Base-by-base conservation (phyloP, 30 jellyfish, hydroid and myxozoan genomes). In the Cassiopea xamachana region DNA sequence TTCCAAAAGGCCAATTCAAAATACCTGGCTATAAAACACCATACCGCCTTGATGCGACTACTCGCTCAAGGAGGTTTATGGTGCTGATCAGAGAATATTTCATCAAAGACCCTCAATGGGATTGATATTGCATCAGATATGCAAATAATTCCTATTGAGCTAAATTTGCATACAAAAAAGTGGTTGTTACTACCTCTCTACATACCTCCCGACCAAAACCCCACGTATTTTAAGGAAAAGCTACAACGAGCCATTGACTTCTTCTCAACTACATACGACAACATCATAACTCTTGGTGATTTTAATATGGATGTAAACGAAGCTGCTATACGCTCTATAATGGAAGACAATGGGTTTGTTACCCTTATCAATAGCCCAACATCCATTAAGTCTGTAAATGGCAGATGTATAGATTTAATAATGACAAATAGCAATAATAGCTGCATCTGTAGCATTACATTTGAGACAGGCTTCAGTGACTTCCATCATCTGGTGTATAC, bases 151-250 rank as follows among this genome's bases (percentile, higher is more conserved):
- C 68, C 76, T 49, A 48, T 82, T 15, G 90, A 82, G 87, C 90
- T 82, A 48, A 82, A 82, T 82, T 82, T 82, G 76, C 90, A 88
- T 82, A 55, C 90, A 82, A 60, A 67, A 9, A 82, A 82, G 76
- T 82, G 88, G 90, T 82, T 82, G 87, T 80, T 80, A 55, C 81
- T 80, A 19, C 81, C 81, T 12, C 43, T 80, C 72, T 80, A 80
- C 72, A 80, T 43, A 55, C 89, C 89, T 55, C 89, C 89, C 51
- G 60, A 60, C 72, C 89, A 80, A 60, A 48, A 80, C 84, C 39
- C 39, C 39, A 27, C 39, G 39, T 27, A 27, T 27, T 27, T 27
- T 27, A 27, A 27, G 39, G 39, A 80, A 55, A 50, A 80, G 15
- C 87, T 80, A 17, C 81, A 80, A 46, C 69, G 81, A 12, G 69